Percentiles rank a stretch among this genome's conserved stretches.
phyloP scores from a whole-genome alignment of 2,888 invertebrate species.

The Arctia plantaginis region DNA sequence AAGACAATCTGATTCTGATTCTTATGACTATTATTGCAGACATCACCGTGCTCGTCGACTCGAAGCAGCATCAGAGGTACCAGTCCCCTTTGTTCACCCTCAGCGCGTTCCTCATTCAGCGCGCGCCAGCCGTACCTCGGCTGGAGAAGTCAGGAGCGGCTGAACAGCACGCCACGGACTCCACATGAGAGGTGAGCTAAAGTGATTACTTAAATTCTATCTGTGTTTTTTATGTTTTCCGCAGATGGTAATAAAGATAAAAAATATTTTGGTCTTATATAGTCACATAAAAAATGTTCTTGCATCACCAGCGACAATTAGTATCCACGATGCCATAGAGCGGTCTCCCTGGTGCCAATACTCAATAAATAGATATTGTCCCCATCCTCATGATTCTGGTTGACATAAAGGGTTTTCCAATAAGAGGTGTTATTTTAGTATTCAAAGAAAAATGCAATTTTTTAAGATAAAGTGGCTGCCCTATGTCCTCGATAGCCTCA shows the following conservation, averaged over 20 bases:
- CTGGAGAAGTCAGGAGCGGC: constrained; percentile 95
- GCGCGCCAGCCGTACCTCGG: constrained; percentile 96
- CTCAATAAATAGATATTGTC: no score
- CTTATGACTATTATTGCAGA: constrained; percentile 69
- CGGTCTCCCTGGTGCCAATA: no score
- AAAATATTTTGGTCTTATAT: no score
- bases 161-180: constrained; percentile 92
- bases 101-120: constrained; percentile 91
- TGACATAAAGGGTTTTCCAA: no score
- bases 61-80: constrained; percentile 90
- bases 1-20: neutral
- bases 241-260: neutral
- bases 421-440: no score
- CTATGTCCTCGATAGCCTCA: no score
- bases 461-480: no score
- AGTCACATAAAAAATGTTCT: no score
- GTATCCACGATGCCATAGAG: no score
- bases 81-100: constrained; percentile 89
- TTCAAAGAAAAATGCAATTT: no score
- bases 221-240: no score
- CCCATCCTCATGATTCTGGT: neutral
- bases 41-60: constrained; percentile 91
- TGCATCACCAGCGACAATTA: no score
- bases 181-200: constrained; percentile 91
- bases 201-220: neutral